Base-by-base conservation (phyloP, 2,113 vertebrate species). In the Zapus hudsonius region DNA sequence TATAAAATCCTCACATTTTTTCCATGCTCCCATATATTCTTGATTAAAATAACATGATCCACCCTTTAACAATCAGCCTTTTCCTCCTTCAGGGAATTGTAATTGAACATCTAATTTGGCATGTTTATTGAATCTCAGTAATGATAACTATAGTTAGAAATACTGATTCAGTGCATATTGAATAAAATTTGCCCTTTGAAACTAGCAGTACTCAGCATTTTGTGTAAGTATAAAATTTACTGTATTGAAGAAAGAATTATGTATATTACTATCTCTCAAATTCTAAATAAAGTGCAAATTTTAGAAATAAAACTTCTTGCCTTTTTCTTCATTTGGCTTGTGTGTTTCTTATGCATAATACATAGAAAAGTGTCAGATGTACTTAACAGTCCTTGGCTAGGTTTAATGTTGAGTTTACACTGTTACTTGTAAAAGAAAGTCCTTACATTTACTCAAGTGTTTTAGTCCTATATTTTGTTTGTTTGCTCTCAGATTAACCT, bases 101-200 rank as follows among this genome's bases (percentile, higher is more conserved):
- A 40, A 0, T 80, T 74, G 52, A 66, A 57, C 25, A 76, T 74
- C 20, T 70, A 57, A n/a, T 70, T 91, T 40, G 63, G 23, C 2
- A 2, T 78, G 17, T 84, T 88, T 63, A 38, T 89, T 91, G 27
- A 47, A 15, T 92, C 89, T 91, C 23, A 38, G 7, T 79, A 29
- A 63, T 90, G 67, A 52, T 79, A 72, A 90, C 38, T 36, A 63
- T 33, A 73, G 17, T 81, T 90, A 88, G 69, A 90, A 44, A 74
- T 92, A 80, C 3, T 79, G 66, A 73, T 80, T 73, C 63, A 81
- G 29, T 57, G 63, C 31, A 72, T 90, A 94, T 88, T 90, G 69
- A 90, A 73, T 93, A 55, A 89, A 91, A 90, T 36, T 72, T 89
- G 61, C 22, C 19, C 81, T 92, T 81, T 78, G 73, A 95, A 92